phyloP scores from a whole-genome alignment of 2,888 invertebrate genomes.

The Diloba caeruleocephala region DNA sequence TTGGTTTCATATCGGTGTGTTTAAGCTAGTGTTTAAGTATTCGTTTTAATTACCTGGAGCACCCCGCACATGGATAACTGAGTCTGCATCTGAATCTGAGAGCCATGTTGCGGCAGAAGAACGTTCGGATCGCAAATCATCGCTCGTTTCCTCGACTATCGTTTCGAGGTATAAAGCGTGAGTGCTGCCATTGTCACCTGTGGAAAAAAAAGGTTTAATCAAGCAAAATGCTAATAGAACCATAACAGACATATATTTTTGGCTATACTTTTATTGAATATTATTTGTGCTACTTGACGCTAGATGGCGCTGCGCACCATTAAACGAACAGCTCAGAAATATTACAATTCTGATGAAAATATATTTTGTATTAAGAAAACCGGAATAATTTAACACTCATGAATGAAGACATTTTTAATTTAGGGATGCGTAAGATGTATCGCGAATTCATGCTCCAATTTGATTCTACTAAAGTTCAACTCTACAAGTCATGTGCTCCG shows the following conservation, averaged over 20 bases:
- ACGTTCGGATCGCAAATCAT: conserved; percentile 93
- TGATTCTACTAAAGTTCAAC: conserved; percentile 9
- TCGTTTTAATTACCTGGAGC: conserved; percentile 68
- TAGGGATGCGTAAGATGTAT: background rate
- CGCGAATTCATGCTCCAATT: conserved; percentile 23
- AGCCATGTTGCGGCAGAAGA: conserved; percentile 90
- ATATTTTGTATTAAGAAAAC: background rate
- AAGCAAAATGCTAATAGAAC: background rate
- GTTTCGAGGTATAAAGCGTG: conserved; percentile 94
- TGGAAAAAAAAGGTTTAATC: conserved; percentile 31
- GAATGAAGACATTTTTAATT: too few relatives aligned
- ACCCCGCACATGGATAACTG: conserved; percentile 92
- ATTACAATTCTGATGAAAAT: too few relatives aligned
- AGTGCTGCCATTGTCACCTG: conserved; percentile 85
- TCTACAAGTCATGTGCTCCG: too few relatives aligned
- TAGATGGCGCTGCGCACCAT: conserved; percentile 63
- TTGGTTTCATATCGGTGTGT: background rate
- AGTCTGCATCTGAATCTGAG: conserved; percentile 94
- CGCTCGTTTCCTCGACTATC: conserved; percentile 96
- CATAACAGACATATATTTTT: background rate
- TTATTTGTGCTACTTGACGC: conserved; percentile 39
- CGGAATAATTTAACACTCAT: background rate
- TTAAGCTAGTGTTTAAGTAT: background rate
- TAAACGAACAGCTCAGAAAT: too few relatives aligned
- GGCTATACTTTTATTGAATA: too few relatives aligned